Base-by-base conservation (phyloP, 2,797 vertebrate genomes). In the Labroides dimidiatus region DNA sequence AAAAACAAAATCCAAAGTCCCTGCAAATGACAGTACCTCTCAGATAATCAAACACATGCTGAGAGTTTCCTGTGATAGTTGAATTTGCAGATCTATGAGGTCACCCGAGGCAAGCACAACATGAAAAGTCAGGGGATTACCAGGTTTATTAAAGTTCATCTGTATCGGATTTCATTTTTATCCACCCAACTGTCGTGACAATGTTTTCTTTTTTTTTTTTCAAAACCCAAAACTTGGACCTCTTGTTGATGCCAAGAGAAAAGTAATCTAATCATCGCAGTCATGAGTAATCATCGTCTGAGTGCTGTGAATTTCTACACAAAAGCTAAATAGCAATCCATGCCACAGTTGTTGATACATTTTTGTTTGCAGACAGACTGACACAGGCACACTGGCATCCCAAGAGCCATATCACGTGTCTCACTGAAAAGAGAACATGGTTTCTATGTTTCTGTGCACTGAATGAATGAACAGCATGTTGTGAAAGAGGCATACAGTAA, bases 221-320 rank as follows among this genome's bases (percentile, higher is more conserved):
- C 24, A 44, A 41, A 72, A 54, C 50, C 36, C 43, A 44, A 69
- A 53, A 64, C 52, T 6, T 64, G 11, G 60, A 69, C 54, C 24
- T 43, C 6, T 33, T 33, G 30, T 33, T 33, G 30, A 33, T 4
- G 10, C 6, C 39, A 12, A 21, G 62, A n/a, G 19, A 62, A 66
- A 65, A 33, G 39, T 56, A 9, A 49, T 15, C 21, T 41, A 15
- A 49, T 51, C 37, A 33, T 20, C 11, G 20, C 6, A 3, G 11
- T 39, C 37, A 12, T 11, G 13, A 12, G 37, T 12, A 39, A 39
- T 39, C 37, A 13, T 37, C 11, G 36, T 37, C 36, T 37, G 3
- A 37, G 36, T 12, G 11, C 9, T 12, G 36, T 6, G 27, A 27
- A 27, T 27, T 27, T 27, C 27, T 27, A 10, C 13, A n/a, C 15